Evolutionary conservation across 2,797 vertebrate species (phyloP), one percentile per base, ranked within the genome.

Genomic region (Spinus pinus): DNA sequence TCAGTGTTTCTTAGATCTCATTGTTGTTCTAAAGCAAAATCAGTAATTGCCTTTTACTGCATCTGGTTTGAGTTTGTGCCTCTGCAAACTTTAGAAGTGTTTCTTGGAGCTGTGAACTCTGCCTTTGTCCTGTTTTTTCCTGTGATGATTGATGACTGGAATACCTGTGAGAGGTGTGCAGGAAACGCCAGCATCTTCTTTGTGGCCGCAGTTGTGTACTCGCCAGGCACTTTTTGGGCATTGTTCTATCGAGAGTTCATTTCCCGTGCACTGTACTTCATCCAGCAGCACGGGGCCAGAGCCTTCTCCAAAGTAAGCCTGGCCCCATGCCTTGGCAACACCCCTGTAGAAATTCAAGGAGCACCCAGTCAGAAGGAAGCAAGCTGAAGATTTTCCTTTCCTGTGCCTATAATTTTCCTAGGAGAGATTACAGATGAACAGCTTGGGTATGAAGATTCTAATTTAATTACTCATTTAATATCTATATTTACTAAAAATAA

Each of bases 111-210:
- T 61, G 28, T 37, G 53, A 56, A 5, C 31, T 80, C 47, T 67
- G 60, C 23, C 10, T 57, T 91, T 73, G 50, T 46, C 46, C 33
- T 22, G 4, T 4, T 46, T 83, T 83, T 30, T 49, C 15, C 39
- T 17, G 25, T 62, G 47, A 9, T 28, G 61, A 14, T 1, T 37
- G 15, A 14, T 51, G 46, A 72, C 2, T 24, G 41, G 41, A 28
- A 56, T 98, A 99, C 99, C 99, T 98, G 98, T 98, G 10, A 99
- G 98, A 54, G 98, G 98, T 41, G 88, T 98, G 82, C 99, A 99
- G 93, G 99, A 99, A 62, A 99, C 99, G 0, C 99, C 99, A 27
- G 99, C 99, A 60, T 99, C 99, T 96, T 99, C 99, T 35, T 97
- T 98, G 96, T 99, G 99, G 72, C 97, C 98, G 49, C 99, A 99